Evolutionary conservation across 2,888 invertebrate species (phyloP).

Genomic region (Campoletis raptor): DNA sequence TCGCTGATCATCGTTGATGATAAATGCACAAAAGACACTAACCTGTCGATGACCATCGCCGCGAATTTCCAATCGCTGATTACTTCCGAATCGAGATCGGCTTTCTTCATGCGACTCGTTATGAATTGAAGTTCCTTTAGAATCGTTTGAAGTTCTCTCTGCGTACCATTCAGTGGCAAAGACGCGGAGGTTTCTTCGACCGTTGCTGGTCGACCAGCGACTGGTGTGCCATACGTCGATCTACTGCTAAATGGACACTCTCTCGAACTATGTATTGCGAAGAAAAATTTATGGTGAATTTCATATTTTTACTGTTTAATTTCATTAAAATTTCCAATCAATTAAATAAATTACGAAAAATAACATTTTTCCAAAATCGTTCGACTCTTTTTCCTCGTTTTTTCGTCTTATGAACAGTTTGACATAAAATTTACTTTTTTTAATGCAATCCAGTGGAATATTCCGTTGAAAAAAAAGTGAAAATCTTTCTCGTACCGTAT

Average conservation of each 20-base stretch:
- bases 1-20: neutral
- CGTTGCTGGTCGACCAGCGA: conserved; percentile 88
- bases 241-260: conserved; percentile 72
- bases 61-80: conserved; percentile 99
- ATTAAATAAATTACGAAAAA: too few relatives aligned
- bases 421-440: too few relatives aligned
- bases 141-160: conserved; percentile 95
- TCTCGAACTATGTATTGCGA: conserved; percentile 39
- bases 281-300: neutral
- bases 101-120: conserved; percentile 96
- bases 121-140: conserved; percentile 97
- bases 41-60: conserved; percentile 98
- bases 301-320: neutral
- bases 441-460: neutral
- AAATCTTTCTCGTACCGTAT: conserved; percentile 75
- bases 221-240: conserved; percentile 81
- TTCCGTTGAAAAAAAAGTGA: neutral
- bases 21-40: neutral
- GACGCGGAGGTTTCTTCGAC: conserved; percentile 88
- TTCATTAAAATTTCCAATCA: too few relatives aligned
- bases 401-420: too few relatives aligned
- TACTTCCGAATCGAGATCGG: conserved; percentile 96
- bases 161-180: conserved; percentile 89
- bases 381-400: too few relatives aligned
- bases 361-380: too few relatives aligned